Evolutionary conservation across 1,140 invertebrate genomes (phyloP), one percentile per base, ranked within the genome.

Genomic region (Drosophila sulfurigaster): DNA sequence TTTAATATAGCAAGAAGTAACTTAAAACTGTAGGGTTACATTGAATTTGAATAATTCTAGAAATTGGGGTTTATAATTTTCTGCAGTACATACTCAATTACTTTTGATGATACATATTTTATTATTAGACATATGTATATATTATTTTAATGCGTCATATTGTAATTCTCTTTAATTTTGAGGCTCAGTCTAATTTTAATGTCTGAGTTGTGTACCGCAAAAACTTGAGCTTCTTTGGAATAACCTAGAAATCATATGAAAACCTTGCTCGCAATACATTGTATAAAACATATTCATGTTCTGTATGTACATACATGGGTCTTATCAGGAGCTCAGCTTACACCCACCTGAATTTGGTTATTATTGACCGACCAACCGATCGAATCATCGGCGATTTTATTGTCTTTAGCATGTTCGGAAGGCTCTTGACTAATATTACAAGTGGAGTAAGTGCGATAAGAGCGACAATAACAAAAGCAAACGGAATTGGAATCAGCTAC

Each of bases 371-470:
- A 32, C 4, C 46, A 7, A 51, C n/a, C 60, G 11, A 51, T 58
- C 43, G 46, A 63, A 49, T 74, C 71, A 67, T 59, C 60, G 13
- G n/a, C 5, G 28, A 38, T 56, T 71, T 43, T 41, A 73, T 73
- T 73, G 65, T 74, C 71, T 74, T 38, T 43, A n/a, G 25, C 54
- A 11, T 52, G 66, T 41, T 4, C 32, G 51, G 20, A 49, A 25
- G 63, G 35, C 13, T 62, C 58, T 77, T 15, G 59, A 75, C 65
- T 82, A 70, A 46, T 78, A 59, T 82, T 82, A 78, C 79, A 82
- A 70, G 41, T 62, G 41, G 51, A 45, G 28, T 59, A 30, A 13
- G n/a, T 30, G 60, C 46, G 69, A 82, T 82, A 78, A 82, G 62
- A 52, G 60, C 56, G 32, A 30, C 48, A 60, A 68, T 15, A 46